These are phyloP conservation scores for Meteorus sp. DNA, from an alignment of 1,140 invertebrate species.

Conservation along the genomic window DNA sequence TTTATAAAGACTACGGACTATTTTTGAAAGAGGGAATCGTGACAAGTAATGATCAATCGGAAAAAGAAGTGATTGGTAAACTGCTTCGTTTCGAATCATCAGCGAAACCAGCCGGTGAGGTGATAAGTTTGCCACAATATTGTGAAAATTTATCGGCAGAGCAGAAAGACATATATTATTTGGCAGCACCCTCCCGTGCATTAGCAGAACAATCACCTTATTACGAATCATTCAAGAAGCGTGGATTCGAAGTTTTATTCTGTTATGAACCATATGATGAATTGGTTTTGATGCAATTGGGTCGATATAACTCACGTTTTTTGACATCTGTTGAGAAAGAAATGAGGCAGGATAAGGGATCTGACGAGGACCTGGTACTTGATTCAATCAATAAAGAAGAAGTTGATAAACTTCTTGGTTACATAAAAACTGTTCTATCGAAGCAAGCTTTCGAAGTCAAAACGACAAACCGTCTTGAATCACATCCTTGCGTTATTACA, in stretches of 20 bases:
- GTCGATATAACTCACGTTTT: constrained; percentile 77
- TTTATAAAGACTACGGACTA: constrained; percentile 90
- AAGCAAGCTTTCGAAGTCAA: constrained; percentile 81
- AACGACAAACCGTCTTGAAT: constrained; percentile 80
- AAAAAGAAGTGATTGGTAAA: constrained; percentile 93
- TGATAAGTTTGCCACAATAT: constrained; percentile 86
- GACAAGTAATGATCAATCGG: constrained; percentile 73
- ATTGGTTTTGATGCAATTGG: constrained; percentile 87
- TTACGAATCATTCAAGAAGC: constrained; percentile 86
- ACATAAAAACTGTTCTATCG: constrained; percentile 73
- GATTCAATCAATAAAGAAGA: constrained; percentile 72
- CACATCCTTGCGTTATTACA: constrained; percentile 91
- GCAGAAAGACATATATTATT: constrained; percentile 89
- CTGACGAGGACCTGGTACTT: constrained; percentile 60
- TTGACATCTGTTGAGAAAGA: constrained; percentile 94
- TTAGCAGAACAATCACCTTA: constrained; percentile 93
- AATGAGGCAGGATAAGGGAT: constrained; percentile 75
- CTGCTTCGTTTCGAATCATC: constrained; percentile 93
- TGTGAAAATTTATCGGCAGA: constrained; percentile 71
- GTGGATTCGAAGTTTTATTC: constrained; percentile 90
- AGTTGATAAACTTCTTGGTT: constrained; percentile 75
- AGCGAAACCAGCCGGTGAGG: constrained; percentile 69
- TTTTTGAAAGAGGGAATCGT: constrained; percentile 97
- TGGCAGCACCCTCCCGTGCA: constrained; percentile 88
- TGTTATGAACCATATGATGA: constrained; percentile 97